A percentile compares a stretch with the other conserved stretches of the same genome.
Conservation (phyloP, 2,888 invertebrate genomes). For the Trissolcus japonicus region DNA sequence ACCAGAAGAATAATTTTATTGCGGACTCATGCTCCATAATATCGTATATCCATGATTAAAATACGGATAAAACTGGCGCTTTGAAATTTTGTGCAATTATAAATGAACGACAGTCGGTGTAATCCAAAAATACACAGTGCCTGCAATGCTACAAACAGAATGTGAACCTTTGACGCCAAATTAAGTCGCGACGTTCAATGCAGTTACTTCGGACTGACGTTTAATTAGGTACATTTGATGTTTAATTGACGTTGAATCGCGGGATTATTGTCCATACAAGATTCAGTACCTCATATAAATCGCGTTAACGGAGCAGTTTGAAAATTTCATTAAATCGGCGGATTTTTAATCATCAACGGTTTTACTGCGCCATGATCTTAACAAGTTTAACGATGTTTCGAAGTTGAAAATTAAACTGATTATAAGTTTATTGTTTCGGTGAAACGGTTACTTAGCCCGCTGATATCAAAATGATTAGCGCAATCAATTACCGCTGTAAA, state of each 20-base stretch:
- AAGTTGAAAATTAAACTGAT: too few relatives aligned
- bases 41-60: slow-evolving; percentile 29
- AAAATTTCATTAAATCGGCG: slow-evolving; percentile 14
- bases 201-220: slow-evolving; percentile 48
- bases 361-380: slow-evolving; percentile 1
- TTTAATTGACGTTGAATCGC: slow-evolving; percentile 52
- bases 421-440: too few relatives aligned
- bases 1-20: slow-evolving; percentile 16
- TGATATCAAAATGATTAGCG: slow-evolving; percentile 9
- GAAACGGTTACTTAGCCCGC: not conserved
- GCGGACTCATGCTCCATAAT: slow-evolving; percentile 3
- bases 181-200: slow-evolving; percentile 46
- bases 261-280: slow-evolving; percentile 41
- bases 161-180: slow-evolving; percentile 45
- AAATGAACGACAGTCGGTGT: slow-evolving; percentile 34
- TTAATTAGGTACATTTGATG: slow-evolving; percentile 49
- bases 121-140: slow-evolving; percentile 43
- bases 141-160: slow-evolving; percentile 41
- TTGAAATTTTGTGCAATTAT: slow-evolving; percentile 35
- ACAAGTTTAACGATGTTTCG: slow-evolving; percentile 2
- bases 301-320: slow-evolving; percentile 15
- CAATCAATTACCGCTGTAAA: slow-evolving; percentile 16
- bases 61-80: slow-evolving; percentile 32
- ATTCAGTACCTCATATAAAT: slow-evolving; percentile 29
- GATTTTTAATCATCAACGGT: slow-evolving; percentile 13